Evolutionary conservation across 2,888 invertebrate genomes (phyloP), one percentile per base, ranked within the genome.

Genomic region (Drosophila affinis): DNA sequence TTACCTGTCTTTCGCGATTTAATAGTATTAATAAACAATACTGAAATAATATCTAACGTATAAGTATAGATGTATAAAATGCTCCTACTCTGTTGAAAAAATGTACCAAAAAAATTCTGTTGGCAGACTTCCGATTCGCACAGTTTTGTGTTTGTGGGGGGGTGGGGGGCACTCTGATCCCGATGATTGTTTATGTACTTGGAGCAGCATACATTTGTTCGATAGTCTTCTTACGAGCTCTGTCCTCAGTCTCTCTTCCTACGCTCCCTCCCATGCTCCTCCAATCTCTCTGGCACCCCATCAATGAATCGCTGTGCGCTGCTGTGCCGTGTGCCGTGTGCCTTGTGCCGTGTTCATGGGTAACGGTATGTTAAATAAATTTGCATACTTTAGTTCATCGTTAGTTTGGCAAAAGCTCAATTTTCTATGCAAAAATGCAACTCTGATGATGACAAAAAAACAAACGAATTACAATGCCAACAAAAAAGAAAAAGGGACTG

Each of bases 341-440:
- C 21, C 39, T 6, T 39, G 39, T 7, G 14, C 39, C 14, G 6
- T 39, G 14, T 7, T 39, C 39, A 39, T 68, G 69, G 71, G 59
- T 62, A 58, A 55, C 61, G 78, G 81, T 75, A 79, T 85, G 88
- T 83, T 88, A 86, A 89, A 89, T 81, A 86, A 80, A 87, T 89
- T 83, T 88, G 79, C 86, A 79, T 79, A 79, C 85, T 81, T 79
- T 76, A 83, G 81, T 83, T 86, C 78, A 77, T 81, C 78, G 86
- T 87, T 89, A 89, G 89, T 89, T 87, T 86, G 84, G 88, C 87
- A 89, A 89, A 88, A 88, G 87, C 80, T 88, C 84, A 88, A 88
- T 89, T 88, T 78, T 82, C 72, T 80, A 80, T 86, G 79, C 82
- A 81, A 81, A 82, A 87, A 76, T 79, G 72, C 75, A 81, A 72